Evolutionary conservation across 2,888 invertebrate genomes (phyloP).

Genomic region (Craniophora ligustri): DNA sequence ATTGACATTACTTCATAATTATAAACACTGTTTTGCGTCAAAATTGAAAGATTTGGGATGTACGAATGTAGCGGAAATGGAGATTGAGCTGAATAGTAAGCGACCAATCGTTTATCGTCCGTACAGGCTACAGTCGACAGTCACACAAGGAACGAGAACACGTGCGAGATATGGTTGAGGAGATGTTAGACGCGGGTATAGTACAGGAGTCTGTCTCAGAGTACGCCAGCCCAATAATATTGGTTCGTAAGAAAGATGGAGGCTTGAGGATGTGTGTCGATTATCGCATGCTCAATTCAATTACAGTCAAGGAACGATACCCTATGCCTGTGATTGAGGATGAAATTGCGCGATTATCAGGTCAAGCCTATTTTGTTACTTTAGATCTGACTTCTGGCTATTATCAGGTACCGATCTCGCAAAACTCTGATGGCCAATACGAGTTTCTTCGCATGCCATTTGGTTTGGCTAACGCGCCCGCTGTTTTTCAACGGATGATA

Average conservation of each 20-base stretch:
- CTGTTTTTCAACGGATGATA: slow-evolving; percentile 33
- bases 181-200: no score
- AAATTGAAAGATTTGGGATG: not conserved
- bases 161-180: no score
- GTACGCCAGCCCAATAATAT: slow-evolving; percentile 4
- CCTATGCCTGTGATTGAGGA: slow-evolving; percentile 46
- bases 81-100: not conserved
- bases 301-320: slow-evolving; percentile 40
- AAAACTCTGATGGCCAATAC: slow-evolving; percentile 44
- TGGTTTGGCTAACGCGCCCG: slow-evolving; percentile 36
- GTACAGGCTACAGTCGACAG: no score
- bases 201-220: not conserved
- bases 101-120: no score
- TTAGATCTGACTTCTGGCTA: not conserved
- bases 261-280: not conserved
- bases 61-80: not conserved
- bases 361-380: not conserved
- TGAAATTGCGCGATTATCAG: slow-evolving; percentile 11
- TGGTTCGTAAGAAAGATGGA: slow-evolving; percentile 4
- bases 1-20: not conserved
- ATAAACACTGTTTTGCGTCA: not conserved
- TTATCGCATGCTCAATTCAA: not conserved
- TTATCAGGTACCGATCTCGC: slow-evolving; percentile 10
- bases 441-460: slow-evolving; percentile 67
- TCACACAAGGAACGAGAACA: no score